These are phyloP conservation scores for Acronicta psi DNA, from an alignment of 2,888 invertebrate genomes.

Conservation along the genomic window DNA sequence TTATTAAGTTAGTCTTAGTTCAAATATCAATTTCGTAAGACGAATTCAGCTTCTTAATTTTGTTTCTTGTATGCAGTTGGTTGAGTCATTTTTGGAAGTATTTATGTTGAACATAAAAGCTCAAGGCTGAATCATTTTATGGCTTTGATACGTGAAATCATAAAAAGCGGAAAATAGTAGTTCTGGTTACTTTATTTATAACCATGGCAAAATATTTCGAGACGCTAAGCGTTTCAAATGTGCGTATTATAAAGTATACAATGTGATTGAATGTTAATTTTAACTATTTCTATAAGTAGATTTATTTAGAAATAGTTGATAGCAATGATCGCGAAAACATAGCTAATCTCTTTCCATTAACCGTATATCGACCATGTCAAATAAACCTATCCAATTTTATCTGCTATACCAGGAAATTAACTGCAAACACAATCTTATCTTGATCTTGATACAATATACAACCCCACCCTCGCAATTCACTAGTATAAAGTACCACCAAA, in stretches of 20 bases:
- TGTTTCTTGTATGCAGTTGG: background rate
- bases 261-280: conserved; percentile 1
- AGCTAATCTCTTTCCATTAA: background rate
- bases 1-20: background rate
- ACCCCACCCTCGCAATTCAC: conserved; percentile 9
- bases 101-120: conserved; percentile 20
- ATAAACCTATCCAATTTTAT: background rate
- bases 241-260: background rate
- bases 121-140: conserved; percentile 43
- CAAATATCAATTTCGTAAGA: background rate
- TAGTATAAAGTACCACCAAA: conserved; percentile 22
- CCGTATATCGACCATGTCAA: background rate
- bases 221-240: conserved; percentile 1
- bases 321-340: too few relatives aligned
- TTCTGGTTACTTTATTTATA: conserved; percentile 40
- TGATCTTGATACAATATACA: conserved; percentile 21
- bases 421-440: conserved; percentile 36
- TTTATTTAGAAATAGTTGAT: background rate
- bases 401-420: conserved; percentile 8
- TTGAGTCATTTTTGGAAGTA: conserved; percentile 38
- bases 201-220: conserved; percentile 31
- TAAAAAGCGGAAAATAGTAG: conserved; percentile 40
- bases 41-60: background rate
- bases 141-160: conserved; percentile 35
- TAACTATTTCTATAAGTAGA: background rate